Evolutionary conservation across 2,113 vertebrate genomes (phyloP).

Genomic region (Turnix velox): DNA sequence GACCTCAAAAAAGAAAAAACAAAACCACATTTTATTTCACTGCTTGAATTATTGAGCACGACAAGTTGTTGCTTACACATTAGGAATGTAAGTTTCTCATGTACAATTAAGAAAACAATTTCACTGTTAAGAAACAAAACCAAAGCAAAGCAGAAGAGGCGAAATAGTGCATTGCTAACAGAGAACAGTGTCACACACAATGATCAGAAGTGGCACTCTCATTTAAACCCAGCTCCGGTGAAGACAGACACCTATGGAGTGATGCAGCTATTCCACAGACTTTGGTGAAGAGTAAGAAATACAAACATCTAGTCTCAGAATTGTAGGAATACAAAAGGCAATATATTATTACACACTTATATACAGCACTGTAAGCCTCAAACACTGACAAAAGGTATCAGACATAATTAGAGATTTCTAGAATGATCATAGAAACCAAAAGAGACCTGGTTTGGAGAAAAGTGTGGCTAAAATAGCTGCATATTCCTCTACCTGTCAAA

Average conservation of each 20-base stretch:
- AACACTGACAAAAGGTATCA: constrained; percentile 10
- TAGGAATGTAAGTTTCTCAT: constrained; percentile 62
- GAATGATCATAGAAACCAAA: constrained; percentile 21
- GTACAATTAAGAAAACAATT: constrained; percentile 41
- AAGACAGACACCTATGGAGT: background rate
- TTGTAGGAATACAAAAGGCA: constrained; percentile 39
- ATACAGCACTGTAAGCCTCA: constrained; percentile 26
- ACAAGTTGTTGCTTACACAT: constrained; percentile 29
- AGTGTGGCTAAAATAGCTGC: background rate
- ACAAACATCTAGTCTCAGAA: background rate
- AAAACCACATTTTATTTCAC: constrained; percentile 66
- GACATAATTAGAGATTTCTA: constrained; percentile 21
- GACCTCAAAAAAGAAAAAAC: constrained; percentile 54
- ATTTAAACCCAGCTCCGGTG: background rate
- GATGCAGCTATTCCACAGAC: background rate
- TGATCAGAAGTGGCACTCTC: background rate
- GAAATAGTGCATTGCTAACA: background rate
- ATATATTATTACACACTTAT: constrained; percentile 14
- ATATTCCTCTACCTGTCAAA: background rate
- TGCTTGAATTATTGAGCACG: constrained; percentile 30
- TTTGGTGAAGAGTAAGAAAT: background rate
- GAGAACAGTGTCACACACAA: background rate
- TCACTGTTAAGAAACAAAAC: constrained; percentile 45
- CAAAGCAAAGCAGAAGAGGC: no score
- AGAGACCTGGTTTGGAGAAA: background rate